Evolutionary conservation across 2,113 vertebrate species (phyloP), one percentile per base, ranked within the genome.

Genomic region (Neolamprologus modestus): DNA sequence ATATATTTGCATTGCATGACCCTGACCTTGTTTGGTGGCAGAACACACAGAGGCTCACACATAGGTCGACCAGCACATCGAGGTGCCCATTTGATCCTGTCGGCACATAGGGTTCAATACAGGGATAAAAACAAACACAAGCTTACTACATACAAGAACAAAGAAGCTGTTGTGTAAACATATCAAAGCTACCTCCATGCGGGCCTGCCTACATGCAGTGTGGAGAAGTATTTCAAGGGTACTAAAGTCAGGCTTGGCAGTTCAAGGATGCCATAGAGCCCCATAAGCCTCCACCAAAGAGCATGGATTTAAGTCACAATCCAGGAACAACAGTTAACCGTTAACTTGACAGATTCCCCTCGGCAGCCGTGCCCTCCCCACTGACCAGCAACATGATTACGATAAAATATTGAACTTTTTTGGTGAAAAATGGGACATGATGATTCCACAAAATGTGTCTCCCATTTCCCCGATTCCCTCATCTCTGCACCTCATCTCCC

Each of bases 271-370:
- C 85, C 84, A 55, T 11, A 85, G 76, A 90, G 37, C 33, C 17
- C n/a, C 52, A 5, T 88, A 87, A 89, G 53, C 82, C 82, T 85
- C 40, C 6, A 4, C 33, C 21, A 11, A 55, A 35, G 52, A 47
- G 54, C 85, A 81, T 37, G 55, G 89, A 81, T 92, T 88, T 66
- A 42, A 83, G 61, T 85, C 63, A 52, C 71, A 85, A 84, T 88
- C 84, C 83, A 84, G 85, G 31, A 81, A 87, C 31, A 85, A 81
- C 71, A 55, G 53, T 81, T 86, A 92, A 81, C 88, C 35, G 61
- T 90, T 89, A 88, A 82, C 85, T 33, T 88, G 92, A 91, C 84
- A 33, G 83, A 93, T 93, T 92, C 87, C 81, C 57, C 35, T 84
- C 13, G 3, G 66, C 80, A 61, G 14, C 54, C 2, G 2, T 2